Percentiles rank a stretch among this genome's conserved stretches.
These are phyloP conservation scores for Sardina pilchardus DNA, from an alignment of 2,113 vertebrate genomes.

Conservation along the genomic window DNA sequence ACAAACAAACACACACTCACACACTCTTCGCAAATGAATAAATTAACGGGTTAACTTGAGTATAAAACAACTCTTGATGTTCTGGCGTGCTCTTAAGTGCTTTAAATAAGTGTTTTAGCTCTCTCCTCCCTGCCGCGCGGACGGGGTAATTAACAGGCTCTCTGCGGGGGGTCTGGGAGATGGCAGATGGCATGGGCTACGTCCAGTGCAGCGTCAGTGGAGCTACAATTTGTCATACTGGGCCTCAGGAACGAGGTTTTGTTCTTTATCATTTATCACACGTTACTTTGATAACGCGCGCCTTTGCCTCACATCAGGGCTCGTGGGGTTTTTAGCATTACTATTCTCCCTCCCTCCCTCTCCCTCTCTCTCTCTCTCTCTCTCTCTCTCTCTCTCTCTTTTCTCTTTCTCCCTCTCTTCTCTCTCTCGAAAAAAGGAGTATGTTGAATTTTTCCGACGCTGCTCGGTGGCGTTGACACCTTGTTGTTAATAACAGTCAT, in stretches of 20 bases:
- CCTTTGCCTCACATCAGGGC: background rate
- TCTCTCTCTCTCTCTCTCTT: background rate
- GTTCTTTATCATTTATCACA: constrained; percentile 24
- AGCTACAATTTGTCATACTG: constrained; percentile 40
- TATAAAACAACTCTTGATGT: constrained; percentile 52
- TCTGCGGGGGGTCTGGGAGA: constrained; percentile 47
- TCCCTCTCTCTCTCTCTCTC: background rate
- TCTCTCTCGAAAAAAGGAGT: background rate
- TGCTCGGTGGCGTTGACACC: background rate
- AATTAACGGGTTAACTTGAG: constrained; percentile 41
- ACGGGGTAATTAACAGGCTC: constrained; percentile 58
- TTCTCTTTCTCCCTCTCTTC: background rate
- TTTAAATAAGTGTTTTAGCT: constrained; percentile 58
- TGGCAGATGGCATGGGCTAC: constrained; percentile 58
- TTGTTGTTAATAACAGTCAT: background rate
- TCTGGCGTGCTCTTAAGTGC: constrained; percentile 49
- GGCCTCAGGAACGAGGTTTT: constrained; percentile 36
- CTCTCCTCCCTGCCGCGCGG: constrained; percentile 49
- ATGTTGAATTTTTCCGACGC: background rate
- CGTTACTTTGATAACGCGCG: background rate
- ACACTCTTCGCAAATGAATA: constrained; percentile 38
- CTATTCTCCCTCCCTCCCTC: background rate
- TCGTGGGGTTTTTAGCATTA: background rate
- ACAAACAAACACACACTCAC: background rate
- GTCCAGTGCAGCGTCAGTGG: constrained; percentile 45